Conservation (phyloP, 1,140 invertebrate species). For the Brachionus koreanus region DNA sequence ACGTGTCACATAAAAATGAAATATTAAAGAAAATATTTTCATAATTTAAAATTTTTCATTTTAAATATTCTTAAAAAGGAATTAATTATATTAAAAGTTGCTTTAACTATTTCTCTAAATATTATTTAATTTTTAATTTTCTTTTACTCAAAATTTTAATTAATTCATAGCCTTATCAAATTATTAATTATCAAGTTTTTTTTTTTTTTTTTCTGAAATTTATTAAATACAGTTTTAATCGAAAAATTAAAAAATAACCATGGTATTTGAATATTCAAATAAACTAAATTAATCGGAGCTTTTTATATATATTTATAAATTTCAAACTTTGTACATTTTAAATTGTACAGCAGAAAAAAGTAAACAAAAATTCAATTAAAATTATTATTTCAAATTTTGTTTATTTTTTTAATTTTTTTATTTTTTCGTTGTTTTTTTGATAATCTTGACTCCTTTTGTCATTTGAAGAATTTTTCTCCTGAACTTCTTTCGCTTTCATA, state of each 20-base stretch:
- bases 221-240: too few species aligned
- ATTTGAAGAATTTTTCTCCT: not conserved
- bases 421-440: not conserved
- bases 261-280: too few species aligned
- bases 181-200: too few species aligned
- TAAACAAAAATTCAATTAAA: not conserved
- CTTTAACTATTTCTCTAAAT: not conserved
- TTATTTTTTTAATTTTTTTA: conserved; percentile 25
- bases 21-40: not conserved
- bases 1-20: not conserved
- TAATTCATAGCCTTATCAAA: too few species aligned
- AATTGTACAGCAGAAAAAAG: not conserved
- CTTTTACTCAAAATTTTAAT: too few species aligned
- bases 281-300: too few species aligned
- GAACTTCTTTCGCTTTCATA: not conserved
- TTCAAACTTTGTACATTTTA: not conserved
- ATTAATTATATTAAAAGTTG: not conserved
- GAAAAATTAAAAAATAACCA: too few species aligned
- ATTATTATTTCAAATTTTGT: not conserved
- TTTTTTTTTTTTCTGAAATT: too few species aligned
- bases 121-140: not conserved
- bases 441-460: not conserved
- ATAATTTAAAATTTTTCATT: not conserved
- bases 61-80: not conserved
- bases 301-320: not conserved